phyloP scores from a whole-genome alignment of 1,140 invertebrate species.

The Cotesia typhae region DNA sequence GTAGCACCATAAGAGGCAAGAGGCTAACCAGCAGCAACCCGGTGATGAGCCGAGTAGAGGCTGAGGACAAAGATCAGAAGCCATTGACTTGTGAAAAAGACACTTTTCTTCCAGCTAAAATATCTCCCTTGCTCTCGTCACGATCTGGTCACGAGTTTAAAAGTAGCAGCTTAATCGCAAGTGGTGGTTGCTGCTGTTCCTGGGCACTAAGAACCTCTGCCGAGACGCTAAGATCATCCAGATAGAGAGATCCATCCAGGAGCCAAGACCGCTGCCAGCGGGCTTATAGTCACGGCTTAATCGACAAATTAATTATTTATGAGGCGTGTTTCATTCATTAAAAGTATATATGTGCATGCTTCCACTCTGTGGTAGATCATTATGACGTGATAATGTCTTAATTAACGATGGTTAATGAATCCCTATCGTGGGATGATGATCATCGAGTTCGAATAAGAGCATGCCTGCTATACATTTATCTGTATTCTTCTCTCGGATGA shows the following conservation, averaged over 20 bases:
- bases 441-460: conserved; percentile 54
- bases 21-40: neutral
- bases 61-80: conserved; percentile 13
- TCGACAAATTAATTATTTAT: conserved; percentile 66
- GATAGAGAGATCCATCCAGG: conserved; percentile 35
- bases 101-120: neutral
- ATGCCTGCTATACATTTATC: conserved; percentile 10
- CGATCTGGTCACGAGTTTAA: conserved; percentile 10
- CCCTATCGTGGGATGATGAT: conserved; percentile 58
- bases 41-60: neutral
- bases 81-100: conserved; percentile 2
- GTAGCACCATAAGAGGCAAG: neutral
- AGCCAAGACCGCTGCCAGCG: conserved; percentile 40
- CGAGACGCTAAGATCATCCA: neutral
- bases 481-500: neutral
- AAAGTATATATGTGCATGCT: conserved; percentile 42
- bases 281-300: conserved; percentile 61
- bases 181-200: neutral
- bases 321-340: conserved; percentile 68
- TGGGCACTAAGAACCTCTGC: neutral
- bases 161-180: neutral
- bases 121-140: conserved; percentile 9
- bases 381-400: conserved; percentile 68
- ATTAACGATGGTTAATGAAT: conserved; percentile 66
- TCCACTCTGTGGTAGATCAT: conserved; percentile 56